These are phyloP conservation scores for Hippocampus abdominalis DNA, from an alignment of 2,113 vertebrate species.

Conservation along the genomic window DNA sequence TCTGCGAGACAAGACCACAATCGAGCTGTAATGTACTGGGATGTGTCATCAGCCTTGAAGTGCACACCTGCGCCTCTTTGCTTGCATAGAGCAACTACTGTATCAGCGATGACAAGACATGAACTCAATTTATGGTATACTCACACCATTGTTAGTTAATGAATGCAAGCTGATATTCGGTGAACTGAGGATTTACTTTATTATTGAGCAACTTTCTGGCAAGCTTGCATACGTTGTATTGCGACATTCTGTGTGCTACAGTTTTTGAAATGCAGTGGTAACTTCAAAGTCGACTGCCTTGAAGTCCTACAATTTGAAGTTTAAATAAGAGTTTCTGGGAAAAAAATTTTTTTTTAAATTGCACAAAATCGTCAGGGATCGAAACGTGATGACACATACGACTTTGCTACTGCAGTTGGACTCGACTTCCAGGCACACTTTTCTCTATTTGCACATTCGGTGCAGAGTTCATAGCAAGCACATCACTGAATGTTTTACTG, in stretches of 20 bases:
- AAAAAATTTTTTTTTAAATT: too few relatives aligned
- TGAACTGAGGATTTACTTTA: background rate
- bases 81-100: slow-evolving; percentile 24
- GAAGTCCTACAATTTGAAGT: too few relatives aligned
- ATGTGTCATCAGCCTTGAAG: slow-evolving; percentile 50
- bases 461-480: background rate
- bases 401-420: too few relatives aligned
- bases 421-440: background rate
- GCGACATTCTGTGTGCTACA: background rate
- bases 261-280: too few relatives aligned
- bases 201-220: background rate
- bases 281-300: too few relatives aligned
- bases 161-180: background rate
- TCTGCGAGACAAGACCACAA: slow-evolving; percentile 46
- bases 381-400: too few relatives aligned
- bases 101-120: slow-evolving; percentile 11
- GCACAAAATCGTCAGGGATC: too few relatives aligned
- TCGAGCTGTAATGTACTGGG: slow-evolving; percentile 36
- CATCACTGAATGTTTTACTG: background rate
- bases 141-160: background rate
- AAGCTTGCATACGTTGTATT: background rate
- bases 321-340: too few relatives aligned
- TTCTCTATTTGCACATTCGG: background rate
- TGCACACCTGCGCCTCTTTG: slow-evolving; percentile 39
- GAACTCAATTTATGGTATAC: background rate